Conservation (phyloP, 2,113 vertebrate species). For the Cyanocitta stelleri region DNA sequence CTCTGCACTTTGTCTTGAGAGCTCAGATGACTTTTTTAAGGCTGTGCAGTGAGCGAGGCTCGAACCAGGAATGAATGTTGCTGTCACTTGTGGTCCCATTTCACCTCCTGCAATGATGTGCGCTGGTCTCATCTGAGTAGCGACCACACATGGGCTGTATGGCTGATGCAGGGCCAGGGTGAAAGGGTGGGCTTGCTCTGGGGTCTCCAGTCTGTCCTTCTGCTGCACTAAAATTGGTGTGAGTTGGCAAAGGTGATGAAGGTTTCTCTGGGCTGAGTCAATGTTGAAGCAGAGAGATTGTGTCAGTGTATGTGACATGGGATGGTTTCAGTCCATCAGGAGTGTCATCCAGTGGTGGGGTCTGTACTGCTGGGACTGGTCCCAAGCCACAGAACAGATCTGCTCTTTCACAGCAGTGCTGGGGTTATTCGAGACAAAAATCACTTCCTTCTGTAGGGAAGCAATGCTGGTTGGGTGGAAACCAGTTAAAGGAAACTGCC, state of each 20-base stretch:
- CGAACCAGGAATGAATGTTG: not conserved
- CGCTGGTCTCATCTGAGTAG: not conserved
- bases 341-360: not conserved
- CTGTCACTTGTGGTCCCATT: not conserved
- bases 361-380: not conserved
- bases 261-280: not conserved
- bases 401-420: constrained; percentile 31
- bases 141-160: rapidly evolving
- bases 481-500: constrained; percentile 40
- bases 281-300: not conserved
- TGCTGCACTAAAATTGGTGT: rapidly evolving
- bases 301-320: not conserved
- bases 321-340: not conserved
- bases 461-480: constrained; percentile 29
- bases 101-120: not conserved
- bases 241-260: not conserved
- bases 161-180: not conserved
- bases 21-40: not conserved
- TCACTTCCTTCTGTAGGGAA: not conserved
- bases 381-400: constrained; percentile 9
- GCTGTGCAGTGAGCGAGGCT: rapidly evolving
- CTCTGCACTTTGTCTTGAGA: not conserved
- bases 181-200: not conserved
- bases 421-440: constrained; percentile 30
- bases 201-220: not conserved